phyloP scores from a whole-genome alignment of 2,888 invertebrate genomes.

The Nomada fabriciana region DNA sequence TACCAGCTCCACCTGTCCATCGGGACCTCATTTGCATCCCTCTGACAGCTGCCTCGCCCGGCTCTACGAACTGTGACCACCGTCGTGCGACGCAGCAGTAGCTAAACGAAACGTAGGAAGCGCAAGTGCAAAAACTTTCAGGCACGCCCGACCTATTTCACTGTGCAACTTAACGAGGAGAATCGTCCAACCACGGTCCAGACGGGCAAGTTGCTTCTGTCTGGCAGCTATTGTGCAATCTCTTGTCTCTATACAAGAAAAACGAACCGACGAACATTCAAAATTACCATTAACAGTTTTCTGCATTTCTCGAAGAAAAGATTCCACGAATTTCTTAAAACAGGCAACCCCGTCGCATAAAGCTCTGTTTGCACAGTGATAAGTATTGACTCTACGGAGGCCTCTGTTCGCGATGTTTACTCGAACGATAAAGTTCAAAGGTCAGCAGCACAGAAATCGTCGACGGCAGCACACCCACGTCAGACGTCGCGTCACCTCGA shows the following conservation, averaged over 20 bases:
- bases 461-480: constrained; percentile 31
- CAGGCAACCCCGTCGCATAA: too few species aligned
- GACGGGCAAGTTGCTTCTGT: background rate
- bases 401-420: background rate
- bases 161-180: background rate
- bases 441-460: constrained; percentile 37
- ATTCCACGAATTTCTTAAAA: too few species aligned
- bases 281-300: too few species aligned
- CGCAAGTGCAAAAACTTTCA: background rate
- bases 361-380: too few species aligned
- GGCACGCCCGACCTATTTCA: background rate
- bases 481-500: constrained; percentile 59
- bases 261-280: too few species aligned
- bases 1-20: constrained; percentile 15
- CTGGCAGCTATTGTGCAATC: background rate
- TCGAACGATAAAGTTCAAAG: constrained; percentile 14
- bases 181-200: background rate
- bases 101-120: background rate
- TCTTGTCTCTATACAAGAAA: too few species aligned
- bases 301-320: too few species aligned
- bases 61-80: background rate
- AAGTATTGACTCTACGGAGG: background rate
- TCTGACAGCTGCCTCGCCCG: constrained; percentile 10
- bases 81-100: background rate
- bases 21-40: constrained; percentile 17